These are phyloP conservation scores for Drosophila nigromelanica DNA, from an alignment of 1,140 invertebrate species.

Conservation along the genomic window DNA sequence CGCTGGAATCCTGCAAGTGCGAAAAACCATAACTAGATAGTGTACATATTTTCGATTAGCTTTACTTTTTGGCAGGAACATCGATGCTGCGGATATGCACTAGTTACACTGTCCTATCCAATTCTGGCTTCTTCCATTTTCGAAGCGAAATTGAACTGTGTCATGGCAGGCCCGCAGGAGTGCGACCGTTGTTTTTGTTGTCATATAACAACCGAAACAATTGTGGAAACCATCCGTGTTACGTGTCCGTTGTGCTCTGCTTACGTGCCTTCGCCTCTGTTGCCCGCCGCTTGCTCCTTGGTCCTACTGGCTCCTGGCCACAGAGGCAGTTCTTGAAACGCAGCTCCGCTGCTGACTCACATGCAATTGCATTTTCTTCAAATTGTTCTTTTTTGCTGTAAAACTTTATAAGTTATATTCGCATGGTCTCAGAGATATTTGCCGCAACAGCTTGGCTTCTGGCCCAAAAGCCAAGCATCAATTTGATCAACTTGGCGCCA, in stretches of 20 bases:
- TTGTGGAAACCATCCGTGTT: slow-evolving; percentile 46
- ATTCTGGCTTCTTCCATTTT: slow-evolving; percentile 26
- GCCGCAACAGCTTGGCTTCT: slow-evolving; percentile 54
- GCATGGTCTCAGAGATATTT: slow-evolving; percentile 10
- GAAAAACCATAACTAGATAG: neutral
- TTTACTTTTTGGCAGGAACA: neutral
- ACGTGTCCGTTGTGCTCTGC: slow-evolving; percentile 71
- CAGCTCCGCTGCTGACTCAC: slow-evolving; percentile 24
- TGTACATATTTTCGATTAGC: slow-evolving; percentile 1
- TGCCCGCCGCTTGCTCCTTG: neutral
- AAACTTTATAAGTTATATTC: slow-evolving; percentile 67
- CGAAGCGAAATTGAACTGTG: slow-evolving; percentile 74
- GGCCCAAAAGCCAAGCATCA: slow-evolving; percentile 74
- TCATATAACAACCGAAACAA: slow-evolving; percentile 39
- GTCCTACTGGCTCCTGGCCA: slow-evolving; percentile 1
- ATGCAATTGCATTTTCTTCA: slow-evolving; percentile 35
- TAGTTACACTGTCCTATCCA: slow-evolving; percentile 24
- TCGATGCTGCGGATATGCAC: neutral
- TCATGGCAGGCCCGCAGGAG: slow-evolving; percentile 63
- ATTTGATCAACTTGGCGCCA: slow-evolving; percentile 80
- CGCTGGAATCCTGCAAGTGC: neutral
- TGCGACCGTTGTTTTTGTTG: slow-evolving; percentile 54
- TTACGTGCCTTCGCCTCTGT: slow-evolving; percentile 20
- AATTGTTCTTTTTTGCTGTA: slow-evolving; percentile 14
- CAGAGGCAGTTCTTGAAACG: slow-evolving; percentile 12